These are phyloP conservation scores for Parnassius orleans DNA, from an alignment of 2,888 invertebrate genomes.

Conservation along the genomic window DNA sequence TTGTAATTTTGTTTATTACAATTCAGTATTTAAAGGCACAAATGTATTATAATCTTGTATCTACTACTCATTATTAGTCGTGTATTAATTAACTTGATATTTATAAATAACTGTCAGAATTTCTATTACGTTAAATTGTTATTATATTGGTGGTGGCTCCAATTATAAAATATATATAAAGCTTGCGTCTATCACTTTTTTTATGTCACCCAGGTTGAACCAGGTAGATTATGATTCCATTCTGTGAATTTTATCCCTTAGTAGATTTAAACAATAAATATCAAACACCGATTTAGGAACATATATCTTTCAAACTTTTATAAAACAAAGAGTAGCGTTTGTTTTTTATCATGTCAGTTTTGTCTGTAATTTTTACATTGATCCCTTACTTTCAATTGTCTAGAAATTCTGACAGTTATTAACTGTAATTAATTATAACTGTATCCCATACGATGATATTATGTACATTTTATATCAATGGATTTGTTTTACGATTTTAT, in stretches of 20 bases:
- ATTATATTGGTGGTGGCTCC: too few relatives aligned
- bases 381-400: slow-evolving; percentile 26
- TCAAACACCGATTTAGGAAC: too few relatives aligned
- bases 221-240: too few relatives aligned
- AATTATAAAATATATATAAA: too few relatives aligned
- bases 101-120: not conserved
- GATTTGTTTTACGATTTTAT: slow-evolving; percentile 2
- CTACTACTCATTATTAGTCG: not conserved
- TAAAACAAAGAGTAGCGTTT: too few relatives aligned
- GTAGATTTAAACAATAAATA: too few relatives aligned
- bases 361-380: not conserved
- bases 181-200: too few relatives aligned
- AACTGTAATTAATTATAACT: not conserved
- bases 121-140: not conserved
- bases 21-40: not conserved
- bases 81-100: not conserved
- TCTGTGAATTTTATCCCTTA: too few relatives aligned
- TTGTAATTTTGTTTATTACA: not conserved
- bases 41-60: not conserved
- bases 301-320: too few relatives aligned
- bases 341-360: too few relatives aligned
- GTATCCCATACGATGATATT: not conserved
- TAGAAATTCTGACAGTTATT: slow-evolving; percentile 29
- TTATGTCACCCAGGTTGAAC: too few relatives aligned
- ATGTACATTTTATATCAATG: not conserved